Evolutionary conservation across 2,888 invertebrate species (phyloP), one percentile per base, ranked within the genome.

Genomic region (Drosophila dives): DNA sequence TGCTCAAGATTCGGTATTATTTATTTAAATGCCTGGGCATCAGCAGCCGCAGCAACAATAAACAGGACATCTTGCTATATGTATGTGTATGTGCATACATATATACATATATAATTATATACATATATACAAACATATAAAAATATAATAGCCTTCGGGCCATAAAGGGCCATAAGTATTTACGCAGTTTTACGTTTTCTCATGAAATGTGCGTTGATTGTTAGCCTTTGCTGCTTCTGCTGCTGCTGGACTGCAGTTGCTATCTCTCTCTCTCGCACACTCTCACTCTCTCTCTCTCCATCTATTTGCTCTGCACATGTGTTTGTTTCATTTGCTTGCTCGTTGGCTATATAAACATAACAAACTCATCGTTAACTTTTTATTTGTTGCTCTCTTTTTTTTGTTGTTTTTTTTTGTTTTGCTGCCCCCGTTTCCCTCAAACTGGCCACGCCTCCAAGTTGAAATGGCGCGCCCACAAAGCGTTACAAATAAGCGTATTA

Each of bases 331-430:
- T 56, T 81, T 79, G 88, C 62, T 78, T 74, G 68, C 66, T 66
- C 80, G 70, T 77, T 77, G 81, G 81, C 89, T 69, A 81, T 83
- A 90, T 86, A 89, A 85, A 85, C 89, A 82, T 85, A 90, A 89
- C 87, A 85, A 90, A 90, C 89, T 90, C 91, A 75, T 91, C 87
- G 86, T 86, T 89, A 91, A 89, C 89, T 86, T 90, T 89, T 91
- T 85, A 85, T 90, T 90, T 86, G 82, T 90, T 90, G 89, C 90
- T 81, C 84, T 83, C 62, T 61, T 66, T 67, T 59, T 75, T 63
- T 73, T 42, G 12, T 45, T 12, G 36, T 56, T 62, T 56, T 72
- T 71, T 74, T 74, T 42, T 42, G 58, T 74, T 77, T 88, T 86
- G 83, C 76, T 49, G n/a, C 5, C 36, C 32, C 23, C 49, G 15